Evolutionary conservation across 37 sponge, comb jelly and placozoan genomes (phyloP).

Genomic region (Haliclona indistincta): DNA sequence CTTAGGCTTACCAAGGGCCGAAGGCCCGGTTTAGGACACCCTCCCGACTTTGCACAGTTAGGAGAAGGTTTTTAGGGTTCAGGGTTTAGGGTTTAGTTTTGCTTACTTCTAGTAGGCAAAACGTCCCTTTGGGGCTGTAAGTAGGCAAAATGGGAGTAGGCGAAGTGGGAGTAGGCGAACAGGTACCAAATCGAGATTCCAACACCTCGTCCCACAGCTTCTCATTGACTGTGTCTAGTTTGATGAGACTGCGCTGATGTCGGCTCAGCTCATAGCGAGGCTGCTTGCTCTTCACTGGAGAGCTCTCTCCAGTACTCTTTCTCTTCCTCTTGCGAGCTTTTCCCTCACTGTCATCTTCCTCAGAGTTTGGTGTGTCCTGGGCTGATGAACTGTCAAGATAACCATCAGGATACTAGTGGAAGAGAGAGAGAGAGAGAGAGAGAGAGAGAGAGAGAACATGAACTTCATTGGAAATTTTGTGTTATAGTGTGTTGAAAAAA

Average conservation of each 20-base stretch:
- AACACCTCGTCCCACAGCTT: slow-evolving; percentile 73
- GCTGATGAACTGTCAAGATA: slow-evolving; percentile 81
- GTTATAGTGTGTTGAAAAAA: too few relatives aligned
- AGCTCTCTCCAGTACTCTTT: neutral
- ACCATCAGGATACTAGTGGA: slow-evolving; percentile 82
- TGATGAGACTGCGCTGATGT: slow-evolving; percentile 54
- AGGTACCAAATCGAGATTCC: too few relatives aligned
- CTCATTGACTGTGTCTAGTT: slow-evolving; percentile 61
- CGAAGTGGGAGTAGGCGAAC: too few relatives aligned
- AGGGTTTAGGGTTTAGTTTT: too few relatives aligned
- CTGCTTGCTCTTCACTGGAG: slow-evolving; percentile 57
- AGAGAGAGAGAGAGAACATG: neutral
- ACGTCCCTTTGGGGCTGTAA: too few relatives aligned
- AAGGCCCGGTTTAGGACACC: too few relatives aligned
- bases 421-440: neutral
- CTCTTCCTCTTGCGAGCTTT: neutral
- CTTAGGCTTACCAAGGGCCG: too few relatives aligned
- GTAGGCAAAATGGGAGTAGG: too few relatives aligned
- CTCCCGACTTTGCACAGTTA: too few relatives aligned
- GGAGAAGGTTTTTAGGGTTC: too few relatives aligned
- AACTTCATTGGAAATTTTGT: too few relatives aligned
- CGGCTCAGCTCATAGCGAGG: slow-evolving; percentile 66
- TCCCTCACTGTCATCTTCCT: slow-evolving; percentile 14
- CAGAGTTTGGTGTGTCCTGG: slow-evolving; percentile 31
- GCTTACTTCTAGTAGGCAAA: too few relatives aligned